phyloP scores from a whole-genome alignment of 2,113 vertebrate species.

The Rhinolophus sinicus region DNA sequence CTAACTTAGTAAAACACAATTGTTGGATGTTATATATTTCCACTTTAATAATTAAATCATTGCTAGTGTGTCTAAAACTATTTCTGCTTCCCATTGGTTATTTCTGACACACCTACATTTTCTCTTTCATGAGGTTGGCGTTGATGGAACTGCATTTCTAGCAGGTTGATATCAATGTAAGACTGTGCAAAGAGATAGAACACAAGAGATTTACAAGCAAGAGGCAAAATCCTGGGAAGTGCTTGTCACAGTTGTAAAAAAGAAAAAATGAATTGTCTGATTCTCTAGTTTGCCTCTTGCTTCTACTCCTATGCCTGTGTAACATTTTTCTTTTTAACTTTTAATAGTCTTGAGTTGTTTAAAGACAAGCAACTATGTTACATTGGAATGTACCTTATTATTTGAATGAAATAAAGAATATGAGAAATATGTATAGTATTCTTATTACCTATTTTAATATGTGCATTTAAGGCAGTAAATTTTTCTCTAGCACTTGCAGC shows the following conservation, averaged over 20 bases:
- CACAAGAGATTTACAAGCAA: not conserved
- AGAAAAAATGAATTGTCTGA: not conserved
- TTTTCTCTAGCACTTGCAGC: not conserved
- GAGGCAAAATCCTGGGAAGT: not conserved
- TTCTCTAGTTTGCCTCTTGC: not conserved
- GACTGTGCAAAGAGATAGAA: not conserved
- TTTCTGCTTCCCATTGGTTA: slow-evolving; percentile 14
- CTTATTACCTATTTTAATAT: not conserved
- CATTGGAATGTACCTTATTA: not conserved
- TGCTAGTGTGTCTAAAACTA: not conserved
- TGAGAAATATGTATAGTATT: not conserved
- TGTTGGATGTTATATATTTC: not conserved
- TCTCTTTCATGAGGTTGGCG: not conserved
- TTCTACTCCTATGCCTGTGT: not conserved
- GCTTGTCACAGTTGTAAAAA: not conserved
- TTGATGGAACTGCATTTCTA: not conserved
- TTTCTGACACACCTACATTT: not conserved
- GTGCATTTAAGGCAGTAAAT: not conserved
- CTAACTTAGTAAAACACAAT: slow-evolving; percentile 2
- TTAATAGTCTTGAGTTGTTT: slow-evolving; percentile 26
- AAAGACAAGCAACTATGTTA: slow-evolving; percentile 1
- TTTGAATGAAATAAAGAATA: slow-evolving; percentile 9
- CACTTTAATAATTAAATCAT: not conserved
- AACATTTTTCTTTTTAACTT: slow-evolving; percentile 37
- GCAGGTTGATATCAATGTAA: not conserved